Base-by-base conservation (phyloP, 2,888 invertebrate species). In the Rhingia campestris region DNA sequence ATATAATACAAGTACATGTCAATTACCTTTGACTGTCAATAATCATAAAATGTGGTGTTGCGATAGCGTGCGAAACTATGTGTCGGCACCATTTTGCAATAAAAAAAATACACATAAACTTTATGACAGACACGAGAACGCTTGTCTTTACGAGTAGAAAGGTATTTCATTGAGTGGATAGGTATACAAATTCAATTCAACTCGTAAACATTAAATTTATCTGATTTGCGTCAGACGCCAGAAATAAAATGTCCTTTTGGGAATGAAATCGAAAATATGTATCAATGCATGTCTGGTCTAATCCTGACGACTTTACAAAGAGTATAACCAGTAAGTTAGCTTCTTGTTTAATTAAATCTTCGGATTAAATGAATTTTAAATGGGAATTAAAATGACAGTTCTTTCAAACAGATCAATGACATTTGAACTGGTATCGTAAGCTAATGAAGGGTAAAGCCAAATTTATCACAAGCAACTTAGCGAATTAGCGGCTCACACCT, bases 61-160 rank as follows among this genome's bases (percentile, higher is more conserved):
- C 10, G 35, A 56, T 56, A 67, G 30, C 45, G 54, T 14, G 35
- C 35, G 45, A 66, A 56, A 53, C 37, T 47, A 56, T 69, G 56
- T 56, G 37, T 37, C 39, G 64, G 22, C 30, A 45, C 7, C 43
- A 43, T 39, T 59, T 53, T 10, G 51, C 41, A 30, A 53, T 41
- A 66, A 53, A 41, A 66, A 32, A 32, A 6, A 12, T 37, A 41
- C 39, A 47, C 39, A 53, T 30, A 12, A 32, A 66, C 4, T 66
- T 53, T 66, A 53, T 41, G 41, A 66, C 32, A 53, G n/a, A 9
- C 64, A 51, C 64, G 39, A 51, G 49, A 22, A 22, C 22, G 22
- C 22, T 22, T 22, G 22, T 22, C 22, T 22, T 22, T 22, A 22
- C 22, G 22, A 22, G 22, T 22, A 22, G 22, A 22, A 22, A 22